Conservation (phyloP, 2,797 vertebrate species). For the Manis javanica region DNA sequence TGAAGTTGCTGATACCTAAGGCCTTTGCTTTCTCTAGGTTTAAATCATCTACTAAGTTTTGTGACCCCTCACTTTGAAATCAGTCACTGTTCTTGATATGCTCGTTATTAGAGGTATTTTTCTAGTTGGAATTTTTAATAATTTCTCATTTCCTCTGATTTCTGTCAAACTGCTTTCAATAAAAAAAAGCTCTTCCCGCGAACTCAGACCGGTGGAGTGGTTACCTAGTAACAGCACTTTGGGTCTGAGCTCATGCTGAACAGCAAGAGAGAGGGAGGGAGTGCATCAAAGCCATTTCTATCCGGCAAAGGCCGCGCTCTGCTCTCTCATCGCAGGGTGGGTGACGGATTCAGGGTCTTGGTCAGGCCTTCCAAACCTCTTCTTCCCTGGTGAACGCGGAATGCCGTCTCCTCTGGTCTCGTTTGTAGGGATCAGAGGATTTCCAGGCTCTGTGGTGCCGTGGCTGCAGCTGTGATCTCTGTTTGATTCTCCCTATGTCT, state of each 20-base stretch:
- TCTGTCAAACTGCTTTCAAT: conserved; percentile 66
- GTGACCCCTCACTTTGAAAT: conserved; percentile 45
- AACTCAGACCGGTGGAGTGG: conserved; percentile 43
- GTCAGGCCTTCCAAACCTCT: conserved; percentile 30
- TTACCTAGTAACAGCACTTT: conserved; percentile 80
- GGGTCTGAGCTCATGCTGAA: conserved; percentile 46
- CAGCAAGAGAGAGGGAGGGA: background rate
- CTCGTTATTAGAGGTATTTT: conserved; percentile 63
- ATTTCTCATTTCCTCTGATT: conserved; percentile 64
- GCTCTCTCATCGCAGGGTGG: background rate
- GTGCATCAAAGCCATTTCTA: conserved; percentile 49
- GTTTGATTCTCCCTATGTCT: conserved; percentile 45
- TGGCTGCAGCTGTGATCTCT: background rate
- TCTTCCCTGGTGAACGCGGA: conserved; percentile 44
- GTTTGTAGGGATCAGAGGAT: conserved; percentile 62
- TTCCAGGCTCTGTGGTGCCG: conserved; percentile 15
- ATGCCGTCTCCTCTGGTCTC: conserved; percentile 22
- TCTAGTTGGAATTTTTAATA: conserved; percentile 54
- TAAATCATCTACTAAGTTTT: conserved; percentile 29
- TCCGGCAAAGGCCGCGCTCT: background rate
- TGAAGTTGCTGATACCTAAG: background rate
- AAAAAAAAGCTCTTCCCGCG: background rate
- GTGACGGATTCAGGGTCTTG: conserved; percentile 52
- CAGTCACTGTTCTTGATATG: conserved; percentile 45
- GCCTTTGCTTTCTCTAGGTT: conserved; percentile 14